Base-by-base conservation (phyloP, 2,888 invertebrate species). In the Pseudeuparius sepicola region DNA sequence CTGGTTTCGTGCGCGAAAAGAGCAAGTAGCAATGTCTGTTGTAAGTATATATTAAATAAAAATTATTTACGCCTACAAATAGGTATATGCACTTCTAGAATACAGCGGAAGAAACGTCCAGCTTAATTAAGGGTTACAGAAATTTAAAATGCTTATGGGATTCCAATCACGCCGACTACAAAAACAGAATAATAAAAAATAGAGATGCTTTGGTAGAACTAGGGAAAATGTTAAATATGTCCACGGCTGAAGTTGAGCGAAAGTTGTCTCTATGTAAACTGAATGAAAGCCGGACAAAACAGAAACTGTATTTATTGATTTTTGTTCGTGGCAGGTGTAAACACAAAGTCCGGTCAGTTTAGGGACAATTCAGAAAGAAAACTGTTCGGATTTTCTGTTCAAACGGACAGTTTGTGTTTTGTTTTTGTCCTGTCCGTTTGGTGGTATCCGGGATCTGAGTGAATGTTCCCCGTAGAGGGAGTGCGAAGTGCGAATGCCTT, bases 1-100 rank as follows among this genome's bases (percentile, higher is more conserved):
- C n/a, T 20, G 20, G n/a, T 20, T 20, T 20, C 20, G 20, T 20
- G 20, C 20, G 20, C n/a, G 20, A 20, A 20, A 20, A 20, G 20
- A 20, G n/a, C 20, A 20, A 20, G 20, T 20, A n/a, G 20, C 20
- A 20, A 20, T 20, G 20, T 20, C 20, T 20, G 20, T 7, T 20
- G 20, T 20, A 20, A 20, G 20, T 20, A 20, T 20, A 7, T 20
- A 20, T 20, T 20, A 20, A 7, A 20, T 20, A 6, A 20, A 20
- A 20, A 20, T 20, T 6, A n/a, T n/a, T n/a, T n/a, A 20, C 7
- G n/a, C 20, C 20, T 20, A 20, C 20, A 20, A 20, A 7, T n/a
- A 20, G 20, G 20, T 20, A 20, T 20, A 20, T 20, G 20, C 20
- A 7, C 20, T 20, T 20, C 20, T 20, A 20, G 20, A 20, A 20